Conservation (phyloP, 2,888 invertebrate genomes). For the Caprella mutica region DNA sequence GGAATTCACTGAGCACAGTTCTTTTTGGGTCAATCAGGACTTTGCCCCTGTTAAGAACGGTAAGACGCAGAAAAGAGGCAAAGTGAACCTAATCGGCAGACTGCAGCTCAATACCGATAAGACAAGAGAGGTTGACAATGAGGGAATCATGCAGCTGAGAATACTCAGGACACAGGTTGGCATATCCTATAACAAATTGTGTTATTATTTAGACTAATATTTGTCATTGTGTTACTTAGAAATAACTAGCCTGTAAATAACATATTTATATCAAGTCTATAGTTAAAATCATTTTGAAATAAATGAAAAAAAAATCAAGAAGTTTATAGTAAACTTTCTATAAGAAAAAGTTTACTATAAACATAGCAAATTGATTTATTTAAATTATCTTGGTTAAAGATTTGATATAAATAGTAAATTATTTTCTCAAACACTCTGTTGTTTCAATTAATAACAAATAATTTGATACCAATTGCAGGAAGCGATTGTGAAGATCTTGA, state of each 20-base stretch:
- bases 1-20: slow-evolving; percentile 83
- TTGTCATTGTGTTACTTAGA: no score
- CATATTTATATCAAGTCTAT: no score
- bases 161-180: slow-evolving; percentile 68
- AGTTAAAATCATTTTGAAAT: no score
- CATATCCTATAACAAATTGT: no score
- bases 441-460: slow-evolving; percentile 6
- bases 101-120: slow-evolving; percentile 89
- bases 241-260: no score
- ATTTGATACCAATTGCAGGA: slow-evolving; percentile 46
- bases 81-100: slow-evolving; percentile 89
- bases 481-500: slow-evolving; percentile 97
- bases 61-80: slow-evolving; percentile 85
- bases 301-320: no score
- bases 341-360: no score
- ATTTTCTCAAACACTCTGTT: slow-evolving; percentile 1
- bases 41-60: slow-evolving; percentile 89
- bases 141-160: slow-evolving; percentile 92
- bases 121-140: slow-evolving; percentile 93
- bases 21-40: slow-evolving; percentile 95
- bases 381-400: slow-evolving; percentile 25
- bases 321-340: no score
- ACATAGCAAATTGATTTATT: no score
- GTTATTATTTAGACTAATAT: no score
- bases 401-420: neutral